A percentile compares a stretch with the other conserved stretches of the same genome.
Conservation (phyloP, 2,888 invertebrate genomes). For the Coleophora flavipennella region DNA sequence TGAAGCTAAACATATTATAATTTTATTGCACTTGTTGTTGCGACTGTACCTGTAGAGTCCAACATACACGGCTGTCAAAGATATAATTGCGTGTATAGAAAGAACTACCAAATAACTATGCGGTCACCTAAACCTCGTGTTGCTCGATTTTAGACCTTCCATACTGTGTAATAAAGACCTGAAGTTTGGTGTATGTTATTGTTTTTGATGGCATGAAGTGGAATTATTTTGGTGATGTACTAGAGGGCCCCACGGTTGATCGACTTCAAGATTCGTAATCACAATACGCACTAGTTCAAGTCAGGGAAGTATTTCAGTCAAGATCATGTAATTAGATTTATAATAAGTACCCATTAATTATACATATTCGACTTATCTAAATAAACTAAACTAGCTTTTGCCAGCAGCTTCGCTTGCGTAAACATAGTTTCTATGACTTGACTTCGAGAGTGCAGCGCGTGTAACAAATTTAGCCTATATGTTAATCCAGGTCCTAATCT, state of each 20-base stretch:
- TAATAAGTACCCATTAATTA: conserved; percentile 23
- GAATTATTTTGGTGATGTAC: conserved; percentile 34
- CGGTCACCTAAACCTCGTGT: conserved; percentile 18
- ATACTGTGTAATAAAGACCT: conserved; percentile 16
- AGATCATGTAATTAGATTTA: conserved; percentile 43
- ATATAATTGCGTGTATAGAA: conserved; percentile 65
- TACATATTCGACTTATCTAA: neutral
- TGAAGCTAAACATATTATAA: neutral
- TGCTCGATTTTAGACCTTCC: conserved; percentile 27
- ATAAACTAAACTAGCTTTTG: no score
- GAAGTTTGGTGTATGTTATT: conserved; percentile 6
- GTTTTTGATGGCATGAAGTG: conserved; percentile 14
- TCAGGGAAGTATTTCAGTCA: conserved; percentile 41
- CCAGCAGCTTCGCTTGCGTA: no score
- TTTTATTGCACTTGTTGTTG: conserved; percentile 30
- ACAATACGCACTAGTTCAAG: conserved; percentile 46
- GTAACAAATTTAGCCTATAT: neutral
- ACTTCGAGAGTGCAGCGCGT: neutral
- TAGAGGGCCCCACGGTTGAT: conserved; percentile 54
- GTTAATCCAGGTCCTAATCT: no score
- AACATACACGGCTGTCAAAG: conserved; percentile 58
- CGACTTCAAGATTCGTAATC: conserved; percentile 57
- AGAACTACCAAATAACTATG: conserved; percentile 40
- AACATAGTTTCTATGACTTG: no score
- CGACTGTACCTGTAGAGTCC: conserved; percentile 40